Evolutionary conservation across 2,888 invertebrate species (phyloP), one percentile per base, ranked within the genome.

Genomic region (Cerastoderma edule): DNA sequence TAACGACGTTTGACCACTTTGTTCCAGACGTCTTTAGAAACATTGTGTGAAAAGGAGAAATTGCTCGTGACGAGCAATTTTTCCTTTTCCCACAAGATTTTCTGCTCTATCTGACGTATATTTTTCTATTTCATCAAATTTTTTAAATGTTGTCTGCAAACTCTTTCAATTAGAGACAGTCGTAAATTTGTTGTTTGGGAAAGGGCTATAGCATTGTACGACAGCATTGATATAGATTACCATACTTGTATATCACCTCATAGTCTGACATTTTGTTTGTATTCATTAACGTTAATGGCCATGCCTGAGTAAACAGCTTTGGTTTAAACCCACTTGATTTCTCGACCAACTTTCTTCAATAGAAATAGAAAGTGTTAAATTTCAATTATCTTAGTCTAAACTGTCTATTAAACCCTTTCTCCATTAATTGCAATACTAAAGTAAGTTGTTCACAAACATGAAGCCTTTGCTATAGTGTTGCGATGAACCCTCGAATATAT

Each of bases 91-190:
- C 53, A 22, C 53, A 24, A 19, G n/a, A 22, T 53, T 4, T 53
- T 53, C 53, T 53, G 24, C 6, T n/a, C 50, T 6, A 50, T 50
- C 6, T 6, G 16, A 39, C 39, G 8, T 39, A 39, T 39, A 10
- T 39, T 50, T 50, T 50, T n/a, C 50, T n/a, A 50, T 22, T n/a
- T n/a, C 8, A 50, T 50, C n/a, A 50, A 50, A 50, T n/a, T n/a
- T n/a, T 13, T 50, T n/a, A 6, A 6, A 50, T 50, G 10, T 13
- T 50, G 13, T 50, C n/a, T n/a, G 5, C 8, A 50, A 50, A 50
- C 22, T 6, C 50, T 8, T 50, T 50, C 10, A 50, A 50, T 13
- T 8, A n/a, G n/a, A 5, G 50, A 13, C 50, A 13, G 8, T 5
- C 22, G 10, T n/a, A 50, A 5, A 50, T 13, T 50, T 50, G 8